Percentiles rank a stretch among this genome's conserved stretches.
Conservation (phyloP, 2,113 vertebrate species). For the Girardinichthys multiradiatus region DNA sequence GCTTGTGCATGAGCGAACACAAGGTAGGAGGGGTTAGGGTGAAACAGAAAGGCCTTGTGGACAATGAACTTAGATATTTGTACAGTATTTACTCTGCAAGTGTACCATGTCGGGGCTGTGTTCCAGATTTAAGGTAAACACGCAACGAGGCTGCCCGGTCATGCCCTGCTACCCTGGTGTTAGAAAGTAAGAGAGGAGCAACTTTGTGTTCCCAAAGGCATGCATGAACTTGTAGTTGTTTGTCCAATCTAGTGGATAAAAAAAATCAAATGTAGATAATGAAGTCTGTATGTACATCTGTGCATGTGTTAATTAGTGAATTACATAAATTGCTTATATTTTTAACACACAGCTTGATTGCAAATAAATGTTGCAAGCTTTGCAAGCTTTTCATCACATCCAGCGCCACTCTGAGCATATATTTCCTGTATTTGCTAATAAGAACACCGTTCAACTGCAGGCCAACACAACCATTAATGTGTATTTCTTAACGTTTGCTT, state of each 20-base stretch:
- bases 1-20: not conserved
- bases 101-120: slow-evolving; percentile 22
- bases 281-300: not conserved
- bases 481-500: not conserved
- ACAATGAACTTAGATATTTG: slow-evolving; percentile 14
- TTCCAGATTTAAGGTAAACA: slow-evolving; percentile 15
- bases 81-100: slow-evolving; percentile 51
- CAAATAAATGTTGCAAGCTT: slow-evolving; percentile 34
- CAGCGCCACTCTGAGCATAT: not conserved
- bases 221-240: slow-evolving; percentile 2
- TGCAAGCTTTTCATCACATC: slow-evolving; percentile 24
- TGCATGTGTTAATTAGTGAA: not conserved
- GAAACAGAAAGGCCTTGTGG: slow-evolving; percentile 11
- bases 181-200: not conserved
- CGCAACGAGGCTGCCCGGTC: slow-evolving; percentile 19
- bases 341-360: not conserved
- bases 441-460: slow-evolving; percentile 1
- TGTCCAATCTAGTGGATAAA: not conserved
- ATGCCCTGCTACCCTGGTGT: slow-evolving; percentile 3
- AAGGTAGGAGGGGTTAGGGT: slow-evolving; percentile 13
- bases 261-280: not conserved
- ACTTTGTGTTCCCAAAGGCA: not conserved
- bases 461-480: not conserved
- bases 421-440: slow-evolving; percentile 14
- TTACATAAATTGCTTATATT: not conserved